These are phyloP conservation scores for Arrhopalites spinosus DNA, from an alignment of 2,888 invertebrate genomes.

Conservation along the genomic window DNA sequence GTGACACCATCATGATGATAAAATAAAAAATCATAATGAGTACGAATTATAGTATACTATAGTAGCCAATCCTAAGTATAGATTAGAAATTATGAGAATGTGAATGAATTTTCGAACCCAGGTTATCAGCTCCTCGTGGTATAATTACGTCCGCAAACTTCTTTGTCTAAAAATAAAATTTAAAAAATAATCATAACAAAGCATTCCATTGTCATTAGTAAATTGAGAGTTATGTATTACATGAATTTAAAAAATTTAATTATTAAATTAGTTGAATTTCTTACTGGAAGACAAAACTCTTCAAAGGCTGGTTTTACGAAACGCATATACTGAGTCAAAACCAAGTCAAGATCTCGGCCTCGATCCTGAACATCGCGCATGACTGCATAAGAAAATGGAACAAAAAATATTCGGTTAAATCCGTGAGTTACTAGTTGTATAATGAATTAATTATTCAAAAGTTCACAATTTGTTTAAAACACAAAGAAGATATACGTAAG, in stretches of 20 bases:
- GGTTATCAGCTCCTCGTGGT: conserved; percentile 96
- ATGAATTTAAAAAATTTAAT: too few relatives aligned
- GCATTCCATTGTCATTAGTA: not conserved
- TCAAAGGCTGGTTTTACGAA: conserved; percentile 99
- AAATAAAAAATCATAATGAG: not conserved
- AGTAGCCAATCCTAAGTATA: too few relatives aligned
- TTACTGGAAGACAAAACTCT: conserved; percentile 94
- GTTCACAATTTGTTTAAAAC: not conserved
- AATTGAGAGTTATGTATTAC: too few relatives aligned
- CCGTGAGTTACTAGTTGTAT: too few relatives aligned
- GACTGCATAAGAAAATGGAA: conserved; percentile 70
- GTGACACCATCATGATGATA: not conserved
- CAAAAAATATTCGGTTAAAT: too few relatives aligned
- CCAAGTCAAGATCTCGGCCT: conserved; percentile 90
- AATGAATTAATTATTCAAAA: too few relatives aligned
- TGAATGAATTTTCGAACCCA: conserved; percentile 65
- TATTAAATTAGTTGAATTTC: too few relatives aligned
- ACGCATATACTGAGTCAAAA: conserved; percentile 94
- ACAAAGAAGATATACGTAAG: too few relatives aligned
- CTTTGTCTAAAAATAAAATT: conserved; percentile 74
- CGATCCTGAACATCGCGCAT: conserved; percentile 94
- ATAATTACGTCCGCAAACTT: conserved; percentile 99
- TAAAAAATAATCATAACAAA: conserved; percentile 3
- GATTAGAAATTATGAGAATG: not conserved
- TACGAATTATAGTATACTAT: too few relatives aligned